Evolutionary conservation across 2,797 vertebrate species (phyloP), one percentile per base, ranked within the genome.

Genomic region (Silurus lanzhouensis): DNA sequence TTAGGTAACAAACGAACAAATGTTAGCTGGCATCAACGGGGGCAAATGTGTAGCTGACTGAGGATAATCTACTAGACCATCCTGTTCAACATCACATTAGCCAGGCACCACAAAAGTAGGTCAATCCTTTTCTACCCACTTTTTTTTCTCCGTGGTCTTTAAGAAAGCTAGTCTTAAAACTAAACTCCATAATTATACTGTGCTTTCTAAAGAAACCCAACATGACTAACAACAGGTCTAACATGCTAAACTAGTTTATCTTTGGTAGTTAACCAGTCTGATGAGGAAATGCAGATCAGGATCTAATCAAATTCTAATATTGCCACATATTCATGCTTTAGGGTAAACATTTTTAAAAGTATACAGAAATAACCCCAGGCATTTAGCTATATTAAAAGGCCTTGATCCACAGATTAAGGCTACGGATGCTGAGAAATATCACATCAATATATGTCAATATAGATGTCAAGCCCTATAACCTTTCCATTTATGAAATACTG

Each of bases 381-480:
- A 27, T 70, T 60, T 78, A 61, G 76, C 57, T 27, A 38, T 38
- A 61, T 63, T 70, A 25, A 78, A 77, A 2, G 31, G 25, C 74
- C 63, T 84, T 78, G 63, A 78, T 84, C 63, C n/a, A 68, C 74
- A 31, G 22, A 68, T 70, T 80, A 80, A 71, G 76, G 66, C 57
- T 80, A 68, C 25, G 77, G 84, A 71, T 78, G 75, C 75, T 48
- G 38, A 84, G 66, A 84, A 70, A 68, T 86, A 76, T 82, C 80
- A 82, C 71, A 68, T 82, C 81, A 44, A 83, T 83, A 86, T 58
- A 68, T 38, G 38, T 83, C 72, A 86, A 71, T 83, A 52, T 7
- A 83, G 70, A 74, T n/a, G 67, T 38, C 46, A 15, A 66, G 57
- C 46, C 58, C 67, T 72, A 74, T 86, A 86, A 83, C 85, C 81